A percentile compares a stretch with the other conserved stretches of the same genome.
Evolutionary conservation across 2,888 invertebrate genomes (phyloP).

Genomic region (Epsilonema sp.): DNA sequence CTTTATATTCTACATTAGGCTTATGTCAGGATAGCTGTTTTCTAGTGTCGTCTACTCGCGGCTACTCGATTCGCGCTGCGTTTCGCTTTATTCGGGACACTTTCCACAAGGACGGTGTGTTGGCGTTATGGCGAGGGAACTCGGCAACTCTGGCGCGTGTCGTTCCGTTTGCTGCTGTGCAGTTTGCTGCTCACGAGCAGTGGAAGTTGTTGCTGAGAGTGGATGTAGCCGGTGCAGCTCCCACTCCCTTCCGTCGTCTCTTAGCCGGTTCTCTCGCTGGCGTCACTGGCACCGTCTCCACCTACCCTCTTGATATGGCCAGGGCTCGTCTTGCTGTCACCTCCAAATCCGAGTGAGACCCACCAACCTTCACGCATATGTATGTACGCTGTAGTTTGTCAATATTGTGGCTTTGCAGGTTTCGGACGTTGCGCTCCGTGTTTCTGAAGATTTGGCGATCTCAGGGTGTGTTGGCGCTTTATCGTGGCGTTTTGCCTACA

Average conservation of each 20-base stretch:
- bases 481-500: slow-evolving; percentile 69
- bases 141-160: slow-evolving; percentile 94
- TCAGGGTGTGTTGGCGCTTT: slow-evolving; percentile 58
- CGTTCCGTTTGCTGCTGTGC: slow-evolving; percentile 86
- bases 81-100: slow-evolving; percentile 38
- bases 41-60: slow-evolving; percentile 22
- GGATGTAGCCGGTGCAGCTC: slow-evolving; percentile 13
- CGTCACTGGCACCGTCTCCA: slow-evolving; percentile 72
- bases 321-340: slow-evolving; percentile 93
- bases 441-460: slow-evolving; percentile 44
- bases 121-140: slow-evolving; percentile 86
- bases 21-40: slow-evolving; percentile 6
- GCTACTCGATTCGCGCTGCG: slow-evolving; percentile 35
- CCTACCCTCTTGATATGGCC: slow-evolving; percentile 89
- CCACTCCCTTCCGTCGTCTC: slow-evolving; percentile 42
- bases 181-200: slow-evolving; percentile 93
- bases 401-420: background rate
- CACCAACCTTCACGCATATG: too few relatives aligned
- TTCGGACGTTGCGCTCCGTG: slow-evolving; percentile 4
- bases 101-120: slow-evolving; percentile 52
- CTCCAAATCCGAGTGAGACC: slow-evolving; percentile 46
- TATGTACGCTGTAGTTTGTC: background rate
- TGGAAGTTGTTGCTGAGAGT: slow-evolving; percentile 55
- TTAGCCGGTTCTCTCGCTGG: slow-evolving; percentile 85
- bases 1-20: slow-evolving; percentile 5